Conservation (phyloP, 2,888 invertebrate genomes). For the Zhuqinia jingwanae region DNA sequence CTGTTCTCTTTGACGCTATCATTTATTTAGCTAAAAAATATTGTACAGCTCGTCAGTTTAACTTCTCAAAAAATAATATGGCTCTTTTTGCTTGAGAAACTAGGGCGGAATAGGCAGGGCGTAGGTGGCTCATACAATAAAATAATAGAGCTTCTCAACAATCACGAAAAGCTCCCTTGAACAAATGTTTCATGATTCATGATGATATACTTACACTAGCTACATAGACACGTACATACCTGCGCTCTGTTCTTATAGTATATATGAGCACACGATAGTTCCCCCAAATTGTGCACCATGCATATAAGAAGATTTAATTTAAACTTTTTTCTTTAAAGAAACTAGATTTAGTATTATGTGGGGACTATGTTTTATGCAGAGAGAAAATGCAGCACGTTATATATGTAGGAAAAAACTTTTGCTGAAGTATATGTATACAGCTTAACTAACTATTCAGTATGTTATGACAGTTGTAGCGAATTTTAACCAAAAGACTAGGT, state of each 20-base stretch:
- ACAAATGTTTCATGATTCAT: slow-evolving; percentile 19
- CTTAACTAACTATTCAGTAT: neutral
- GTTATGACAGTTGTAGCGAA: slow-evolving; percentile 27
- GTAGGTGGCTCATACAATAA: slow-evolving; percentile 58
- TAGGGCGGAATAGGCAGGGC: slow-evolving; percentile 79
- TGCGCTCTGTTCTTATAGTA: neutral
- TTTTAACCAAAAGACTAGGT: too few relatives aligned
- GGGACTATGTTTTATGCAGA: neutral
- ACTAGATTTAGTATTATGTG: neutral
- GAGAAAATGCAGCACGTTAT: neutral
- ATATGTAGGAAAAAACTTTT: neutral
- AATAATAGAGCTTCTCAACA: slow-evolving; percentile 55
- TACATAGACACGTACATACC: neutral
- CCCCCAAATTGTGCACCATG: slow-evolving; percentile 16
- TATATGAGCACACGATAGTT: neutral
- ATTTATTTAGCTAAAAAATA: neutral
- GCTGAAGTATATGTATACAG: neutral
- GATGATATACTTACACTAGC: slow-evolving; percentile 2
- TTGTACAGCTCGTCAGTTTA: neutral
- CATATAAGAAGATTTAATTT: slow-evolving; percentile 26
- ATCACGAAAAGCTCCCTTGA: slow-evolving; percentile 35
- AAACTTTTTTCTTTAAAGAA: slow-evolving; percentile 16
- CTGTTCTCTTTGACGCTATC: slow-evolving; percentile 42
- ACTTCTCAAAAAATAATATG: slow-evolving; percentile 23
- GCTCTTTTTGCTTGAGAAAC: slow-evolving; percentile 79